phyloP scores from a whole-genome alignment of 1,140 invertebrate genomes.

The Dendrolimus punctatus region DNA sequence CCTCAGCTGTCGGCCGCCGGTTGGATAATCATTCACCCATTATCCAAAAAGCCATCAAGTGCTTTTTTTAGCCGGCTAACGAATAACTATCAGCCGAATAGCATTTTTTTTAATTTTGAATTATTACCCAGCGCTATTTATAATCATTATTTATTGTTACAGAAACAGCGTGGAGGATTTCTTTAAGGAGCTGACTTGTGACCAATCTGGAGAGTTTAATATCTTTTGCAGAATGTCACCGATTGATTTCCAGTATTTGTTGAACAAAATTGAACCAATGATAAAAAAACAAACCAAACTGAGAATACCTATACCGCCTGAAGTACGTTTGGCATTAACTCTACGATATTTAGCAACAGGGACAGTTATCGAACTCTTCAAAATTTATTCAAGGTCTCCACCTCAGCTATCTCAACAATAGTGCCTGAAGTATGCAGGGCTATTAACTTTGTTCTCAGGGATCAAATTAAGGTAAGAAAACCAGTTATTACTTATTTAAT shows the following conservation, averaged over 20 bases:
- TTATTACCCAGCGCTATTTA: neutral
- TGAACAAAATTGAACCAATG: constrained; percentile 12
- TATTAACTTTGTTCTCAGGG: constrained; percentile 11
- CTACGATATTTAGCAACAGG: constrained; percentile 19
- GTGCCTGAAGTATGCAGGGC: constrained; percentile 16
- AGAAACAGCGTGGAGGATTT: constrained; percentile 11
- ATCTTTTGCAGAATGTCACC: constrained; percentile 16
- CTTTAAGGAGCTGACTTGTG: constrained; percentile 6
- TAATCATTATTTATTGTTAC: constrained; percentile 6
- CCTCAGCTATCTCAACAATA: constrained; percentile 11
- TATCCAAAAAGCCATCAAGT: too few species aligned
- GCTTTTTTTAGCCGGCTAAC: too few species aligned
- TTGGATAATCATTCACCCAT: too few species aligned
- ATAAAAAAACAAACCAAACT: constrained; percentile 17
- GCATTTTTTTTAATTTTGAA: too few species aligned
- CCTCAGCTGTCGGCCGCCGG: too few species aligned
- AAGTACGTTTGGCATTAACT: constrained; percentile 14
- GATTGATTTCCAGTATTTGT: constrained; percentile 12
- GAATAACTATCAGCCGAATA: too few species aligned
- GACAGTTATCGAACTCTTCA: constrained; percentile 7
- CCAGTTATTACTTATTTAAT: neutral
- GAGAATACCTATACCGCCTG: constrained; percentile 15
- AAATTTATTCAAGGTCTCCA: constrained; percentile 15
- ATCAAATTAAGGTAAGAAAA: constrained; percentile 14
- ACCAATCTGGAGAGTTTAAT: constrained; percentile 15